Percentiles rank a stretch among this genome's conserved stretches.
Evolutionary conservation across 2,888 invertebrate species (phyloP).

Genomic region (Orthonevra nobilis): DNA sequence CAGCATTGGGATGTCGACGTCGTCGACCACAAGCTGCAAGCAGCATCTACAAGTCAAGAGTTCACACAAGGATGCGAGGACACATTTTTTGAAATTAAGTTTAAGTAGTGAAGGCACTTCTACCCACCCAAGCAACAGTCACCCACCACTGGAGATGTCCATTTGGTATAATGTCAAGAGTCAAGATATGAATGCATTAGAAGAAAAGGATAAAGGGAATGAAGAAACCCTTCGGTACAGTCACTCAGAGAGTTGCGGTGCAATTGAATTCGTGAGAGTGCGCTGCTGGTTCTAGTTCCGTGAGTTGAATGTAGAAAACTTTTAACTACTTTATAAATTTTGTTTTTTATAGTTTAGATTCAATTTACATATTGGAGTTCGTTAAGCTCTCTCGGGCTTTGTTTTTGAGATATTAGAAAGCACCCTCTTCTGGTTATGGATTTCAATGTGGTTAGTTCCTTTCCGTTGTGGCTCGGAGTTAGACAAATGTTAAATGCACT

Average conservation of each 20-base stretch:
- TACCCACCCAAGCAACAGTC: background rate
- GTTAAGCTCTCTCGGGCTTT: too few species aligned
- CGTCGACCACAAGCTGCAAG: conserved; percentile 10
- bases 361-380: conserved; percentile 26
- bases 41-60: too few species aligned
- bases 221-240: conserved; percentile 13
- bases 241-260: conserved; percentile 26
- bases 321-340: too few species aligned
- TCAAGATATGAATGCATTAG: conserved; percentile 44
- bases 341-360: too few species aligned
- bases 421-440: background rate
- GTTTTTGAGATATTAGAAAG: background rate
- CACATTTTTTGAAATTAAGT: conserved; percentile 33
- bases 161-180: conserved; percentile 38
- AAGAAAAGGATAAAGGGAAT: background rate
- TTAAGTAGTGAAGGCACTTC: background rate
- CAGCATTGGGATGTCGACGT: background rate
- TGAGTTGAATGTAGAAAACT: conserved; percentile 13
- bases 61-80: background rate
- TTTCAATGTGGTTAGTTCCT: background rate
- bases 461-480: too few species aligned
- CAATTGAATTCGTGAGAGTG: conserved; percentile 19
- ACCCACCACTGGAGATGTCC: conserved; percentile 22
- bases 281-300: background rate
- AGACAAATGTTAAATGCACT: too few species aligned